Evolutionary conservation across 2,888 invertebrate genomes (phyloP), one percentile per base, ranked within the genome.

Genomic region (Limnephilus marmoratus): DNA sequence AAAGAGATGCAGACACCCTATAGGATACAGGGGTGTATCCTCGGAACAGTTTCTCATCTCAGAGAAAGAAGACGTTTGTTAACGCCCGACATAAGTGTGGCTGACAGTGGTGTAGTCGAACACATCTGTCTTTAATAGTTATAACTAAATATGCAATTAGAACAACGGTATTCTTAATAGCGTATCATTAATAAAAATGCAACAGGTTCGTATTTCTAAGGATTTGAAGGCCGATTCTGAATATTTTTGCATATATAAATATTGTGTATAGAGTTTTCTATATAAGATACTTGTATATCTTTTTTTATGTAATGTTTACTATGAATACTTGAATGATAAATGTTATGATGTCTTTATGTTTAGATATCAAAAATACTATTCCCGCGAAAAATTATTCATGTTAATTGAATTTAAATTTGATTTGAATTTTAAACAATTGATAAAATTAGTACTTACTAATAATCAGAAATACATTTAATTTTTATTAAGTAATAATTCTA

Each of bases 21-120:
- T 34, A 87, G 49, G 81, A 83, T 29, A 86, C 45, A 41, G 13
- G 88, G 81, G 90, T 68, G 81, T 49, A 85, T 85, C 80, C 86
- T 45, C 85, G 41, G 85, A 81, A 80, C 18, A 68, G 92, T 90
- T 41, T 80, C 90, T 93, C 93, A 91, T 92, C 92, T 85, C 93
- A 91, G 87, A 93, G 93, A 92, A 93, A 93, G 92, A 93, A 92
- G 93, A 93, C 93, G 93, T 93, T 93, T 93, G 93, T 93, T 92
- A 92, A 92, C 93, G 92, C 92, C 92, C 93, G 92, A 85, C 92
- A 88, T 86, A 90, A 90, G 90, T 91, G 92, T 91, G 90, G 81
- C 87, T 88, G 85, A 87, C 93, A 91, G 90, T 86, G 91, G 68
- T 90, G 90, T 92, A 92, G 41, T 85, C 85, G 85, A 85, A 90